Evolutionary conservation across 1,140 invertebrate species (phyloP).

Genomic region (Pteromalus puparum): DNA sequence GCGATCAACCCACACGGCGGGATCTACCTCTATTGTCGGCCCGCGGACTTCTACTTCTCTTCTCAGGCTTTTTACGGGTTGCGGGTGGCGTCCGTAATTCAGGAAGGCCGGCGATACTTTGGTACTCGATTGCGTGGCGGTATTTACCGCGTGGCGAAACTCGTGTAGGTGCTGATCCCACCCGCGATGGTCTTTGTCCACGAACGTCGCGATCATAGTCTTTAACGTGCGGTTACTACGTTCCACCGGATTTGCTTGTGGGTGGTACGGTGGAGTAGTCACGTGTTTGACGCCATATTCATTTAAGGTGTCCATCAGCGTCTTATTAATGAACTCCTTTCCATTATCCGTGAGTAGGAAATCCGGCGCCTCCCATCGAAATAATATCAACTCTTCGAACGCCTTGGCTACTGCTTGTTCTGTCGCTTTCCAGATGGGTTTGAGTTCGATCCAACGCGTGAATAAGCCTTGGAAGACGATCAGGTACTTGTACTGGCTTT

Average conservation of each 20-base stretch:
- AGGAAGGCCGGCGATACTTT: too few species aligned
- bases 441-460: constrained; percentile 47
- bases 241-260: constrained; percentile 60
- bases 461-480: constrained; percentile 66
- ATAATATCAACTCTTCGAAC: background rate
- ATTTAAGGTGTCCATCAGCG: background rate
- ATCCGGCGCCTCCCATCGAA: constrained; percentile 17
- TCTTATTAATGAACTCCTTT: constrained; percentile 51
- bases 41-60: too few species aligned
- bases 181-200: constrained; percentile 64
- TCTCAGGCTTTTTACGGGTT: too few species aligned
- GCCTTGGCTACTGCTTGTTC: background rate
- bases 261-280: background rate
- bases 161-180: constrained; percentile 65
- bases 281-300: constrained; percentile 11
- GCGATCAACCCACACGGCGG: too few species aligned
- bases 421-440: background rate
- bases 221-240: too few species aligned
- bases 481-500: constrained; percentile 52
- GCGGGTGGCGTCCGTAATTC: too few species aligned
- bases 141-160: constrained; percentile 69
- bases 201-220: constrained; percentile 63
- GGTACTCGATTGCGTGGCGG: too few species aligned
- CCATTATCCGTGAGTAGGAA: background rate
- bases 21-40: too few species aligned